phyloP scores from a whole-genome alignment of 2,797 vertebrate genomes.

The Pachyuromys duprasi region DNA sequence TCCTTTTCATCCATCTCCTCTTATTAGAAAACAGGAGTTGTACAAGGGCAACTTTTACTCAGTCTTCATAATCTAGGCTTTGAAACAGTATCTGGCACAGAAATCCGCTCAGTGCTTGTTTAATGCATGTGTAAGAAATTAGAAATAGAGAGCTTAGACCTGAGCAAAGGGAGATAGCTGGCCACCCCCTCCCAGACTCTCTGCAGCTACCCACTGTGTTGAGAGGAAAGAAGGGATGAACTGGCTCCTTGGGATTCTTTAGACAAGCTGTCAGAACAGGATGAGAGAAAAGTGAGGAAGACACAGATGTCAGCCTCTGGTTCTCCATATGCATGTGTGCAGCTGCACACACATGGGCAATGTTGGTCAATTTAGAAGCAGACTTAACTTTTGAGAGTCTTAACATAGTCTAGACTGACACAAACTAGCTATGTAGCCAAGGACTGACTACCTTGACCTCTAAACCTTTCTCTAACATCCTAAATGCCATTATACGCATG shows the following conservation, averaged over 20 bases:
- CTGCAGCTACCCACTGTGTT: background rate
- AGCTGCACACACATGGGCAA: background rate
- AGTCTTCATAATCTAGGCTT: background rate
- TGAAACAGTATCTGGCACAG: background rate
- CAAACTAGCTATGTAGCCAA: background rate
- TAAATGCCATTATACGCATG: background rate
- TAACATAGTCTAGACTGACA: background rate
- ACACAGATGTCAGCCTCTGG: background rate
- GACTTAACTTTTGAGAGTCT: background rate
- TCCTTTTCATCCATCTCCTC: background rate
- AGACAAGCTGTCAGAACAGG: background rate
- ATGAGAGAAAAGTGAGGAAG: background rate
- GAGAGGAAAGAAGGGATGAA: background rate
- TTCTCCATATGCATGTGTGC: too few species aligned
- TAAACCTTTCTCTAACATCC: background rate
- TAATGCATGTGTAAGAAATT: background rate
- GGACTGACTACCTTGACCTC: background rate
- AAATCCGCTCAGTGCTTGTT: background rate
- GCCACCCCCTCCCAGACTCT: background rate
- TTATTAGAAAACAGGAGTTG: background rate
- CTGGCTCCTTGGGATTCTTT: background rate
- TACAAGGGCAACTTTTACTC: background rate
- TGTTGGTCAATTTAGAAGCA: background rate
- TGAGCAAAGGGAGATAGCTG: background rate
- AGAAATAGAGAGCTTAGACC: background rate